Conservation (phyloP, 1,140 invertebrate species). For the Eumeta japonica region DNA sequence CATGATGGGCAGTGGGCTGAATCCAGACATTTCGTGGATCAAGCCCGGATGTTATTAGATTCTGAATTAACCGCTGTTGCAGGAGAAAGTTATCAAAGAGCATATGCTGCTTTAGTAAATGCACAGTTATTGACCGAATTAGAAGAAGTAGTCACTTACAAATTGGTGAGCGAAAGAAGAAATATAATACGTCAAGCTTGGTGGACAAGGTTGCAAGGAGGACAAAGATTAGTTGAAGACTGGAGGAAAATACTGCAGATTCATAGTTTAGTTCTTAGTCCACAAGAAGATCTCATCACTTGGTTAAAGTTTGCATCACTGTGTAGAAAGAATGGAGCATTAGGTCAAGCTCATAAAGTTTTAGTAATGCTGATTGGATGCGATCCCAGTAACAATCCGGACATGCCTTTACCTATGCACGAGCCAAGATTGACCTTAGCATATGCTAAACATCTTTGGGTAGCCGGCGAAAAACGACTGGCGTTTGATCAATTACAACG, state of each 20-base stretch:
- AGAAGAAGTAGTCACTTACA: conserved; percentile 96
- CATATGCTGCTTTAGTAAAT: conserved; percentile 95
- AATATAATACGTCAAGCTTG: conserved; percentile 86
- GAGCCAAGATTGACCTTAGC: conserved; percentile 86
- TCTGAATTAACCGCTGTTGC: conserved; percentile 96
- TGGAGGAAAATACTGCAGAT: conserved; percentile 97
- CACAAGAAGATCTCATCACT: conserved; percentile 91
- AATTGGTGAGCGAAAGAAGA: conserved; percentile 85
- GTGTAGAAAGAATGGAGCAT: conserved; percentile 89
- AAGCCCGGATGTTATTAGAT: conserved; percentile 89
- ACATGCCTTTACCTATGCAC: conserved; percentile 69
- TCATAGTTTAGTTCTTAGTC: conserved; percentile 86
- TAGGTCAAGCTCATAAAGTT: conserved; percentile 88
- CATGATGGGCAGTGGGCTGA: conserved; percentile 81
- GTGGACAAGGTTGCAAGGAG: conserved; percentile 94
- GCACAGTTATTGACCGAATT: conserved; percentile 95
- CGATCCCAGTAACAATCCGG: conserved; percentile 70
- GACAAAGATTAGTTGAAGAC: conserved; percentile 93
- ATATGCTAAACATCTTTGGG: conserved; percentile 93
- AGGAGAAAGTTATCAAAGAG: conserved; percentile 95
- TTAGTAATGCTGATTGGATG: conserved; percentile 81
- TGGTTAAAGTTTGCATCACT: conserved; percentile 98
- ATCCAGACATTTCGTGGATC: conserved; percentile 79
- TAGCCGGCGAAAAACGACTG: conserved; percentile 72
- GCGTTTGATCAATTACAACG: conserved; percentile 75